These are phyloP conservation scores for Euphonia xanthogaster DNA, from an alignment of 2,797 vertebrate genomes.

Conservation along the genomic window DNA sequence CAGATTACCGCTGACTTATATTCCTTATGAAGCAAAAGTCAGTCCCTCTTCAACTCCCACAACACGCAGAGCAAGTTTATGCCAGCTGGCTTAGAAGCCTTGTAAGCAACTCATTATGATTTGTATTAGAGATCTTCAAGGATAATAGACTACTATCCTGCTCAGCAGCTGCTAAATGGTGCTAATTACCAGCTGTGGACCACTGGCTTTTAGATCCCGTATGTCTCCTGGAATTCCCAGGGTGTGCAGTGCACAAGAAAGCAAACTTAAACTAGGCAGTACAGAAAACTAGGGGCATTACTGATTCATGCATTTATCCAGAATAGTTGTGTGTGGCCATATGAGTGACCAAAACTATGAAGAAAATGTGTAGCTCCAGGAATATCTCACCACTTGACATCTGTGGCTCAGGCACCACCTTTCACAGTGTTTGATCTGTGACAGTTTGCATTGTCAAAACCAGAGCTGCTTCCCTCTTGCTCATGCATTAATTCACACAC, in stretches of 20 bases:
- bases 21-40: background rate
- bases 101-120: background rate
- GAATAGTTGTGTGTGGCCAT: background rate
- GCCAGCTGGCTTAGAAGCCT: background rate
- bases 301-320: background rate
- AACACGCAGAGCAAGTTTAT: background rate
- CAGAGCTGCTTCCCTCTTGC: background rate
- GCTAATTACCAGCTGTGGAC: constrained; percentile 23
- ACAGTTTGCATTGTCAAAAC: background rate
- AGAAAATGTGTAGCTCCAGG: background rate
- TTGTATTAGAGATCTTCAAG: background rate
- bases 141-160: background rate
- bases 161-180: constrained; percentile 30
- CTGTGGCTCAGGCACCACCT: background rate
- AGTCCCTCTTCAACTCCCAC: background rate
- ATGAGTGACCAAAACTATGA: background rate
- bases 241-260: background rate
- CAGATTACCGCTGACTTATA: constrained; percentile 1
- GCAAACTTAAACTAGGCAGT: background rate
- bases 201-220: background rate
- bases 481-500: background rate
- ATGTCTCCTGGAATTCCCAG: background rate
- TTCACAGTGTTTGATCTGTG: background rate
- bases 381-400: background rate
- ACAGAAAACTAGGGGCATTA: background rate